Evolutionary conservation across 2,888 invertebrate species (phyloP).

Genomic region (Urechis unicinctus): DNA sequence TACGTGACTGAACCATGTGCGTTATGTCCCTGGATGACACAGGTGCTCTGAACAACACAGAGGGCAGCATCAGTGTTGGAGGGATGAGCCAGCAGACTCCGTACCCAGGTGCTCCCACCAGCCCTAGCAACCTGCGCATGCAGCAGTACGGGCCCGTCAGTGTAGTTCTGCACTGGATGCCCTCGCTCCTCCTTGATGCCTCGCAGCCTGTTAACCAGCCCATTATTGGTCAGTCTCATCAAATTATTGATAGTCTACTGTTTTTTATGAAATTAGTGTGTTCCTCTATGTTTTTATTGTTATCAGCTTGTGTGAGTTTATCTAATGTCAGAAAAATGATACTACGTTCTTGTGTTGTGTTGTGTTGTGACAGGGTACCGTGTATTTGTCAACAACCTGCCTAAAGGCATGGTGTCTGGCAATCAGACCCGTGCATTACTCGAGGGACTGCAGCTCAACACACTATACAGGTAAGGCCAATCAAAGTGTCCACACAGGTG

Average conservation of each 20-base stretch:
- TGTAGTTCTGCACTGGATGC: slow-evolving; percentile 34
- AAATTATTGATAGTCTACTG: not conserved
- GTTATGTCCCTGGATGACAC: too few species aligned
- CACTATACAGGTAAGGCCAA: slow-evolving; percentile 34
- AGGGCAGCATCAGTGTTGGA: too few species aligned
- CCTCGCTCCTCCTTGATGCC: slow-evolving; percentile 28
- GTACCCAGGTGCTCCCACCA: slow-evolving; percentile 27
- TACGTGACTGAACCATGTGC: too few species aligned
- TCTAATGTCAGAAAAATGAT: too few species aligned
- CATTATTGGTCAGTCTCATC: slow-evolving; percentile 31
- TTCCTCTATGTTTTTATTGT: too few species aligned
- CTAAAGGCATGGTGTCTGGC: slow-evolving; percentile 35
- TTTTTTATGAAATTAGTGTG: not conserved
- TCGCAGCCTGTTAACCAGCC: slow-evolving; percentile 28
- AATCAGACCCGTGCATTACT: slow-evolving; percentile 31
- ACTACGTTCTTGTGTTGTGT: slow-evolving; percentile 6
- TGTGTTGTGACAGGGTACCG: slow-evolving; percentile 38
- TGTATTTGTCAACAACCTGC: slow-evolving; percentile 39
- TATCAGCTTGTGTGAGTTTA: too few species aligned
- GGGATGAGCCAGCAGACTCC: not conserved
- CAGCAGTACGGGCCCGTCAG: slow-evolving; percentile 29
- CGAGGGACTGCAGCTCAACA: slow-evolving; percentile 31
- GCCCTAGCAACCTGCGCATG: slow-evolving; percentile 33
- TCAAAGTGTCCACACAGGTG: not conserved
- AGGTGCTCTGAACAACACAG: too few species aligned